phyloP scores from a whole-genome alignment of 2,888 invertebrate species.

The Crocallis elinguaria region DNA sequence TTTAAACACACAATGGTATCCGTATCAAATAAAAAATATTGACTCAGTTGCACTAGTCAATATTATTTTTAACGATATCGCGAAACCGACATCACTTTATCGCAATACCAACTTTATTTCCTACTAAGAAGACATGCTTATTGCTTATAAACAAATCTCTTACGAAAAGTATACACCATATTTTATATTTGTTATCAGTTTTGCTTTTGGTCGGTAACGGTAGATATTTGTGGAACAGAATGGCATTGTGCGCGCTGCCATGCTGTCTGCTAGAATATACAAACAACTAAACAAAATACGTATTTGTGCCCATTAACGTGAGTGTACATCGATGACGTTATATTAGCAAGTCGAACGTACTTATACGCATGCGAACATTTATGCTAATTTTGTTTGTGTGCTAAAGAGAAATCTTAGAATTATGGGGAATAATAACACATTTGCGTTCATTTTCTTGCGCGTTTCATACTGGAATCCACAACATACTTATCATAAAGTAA shows the following conservation, averaged over 20 bases:
- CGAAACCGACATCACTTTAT: neutral
- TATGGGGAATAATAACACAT: neutral
- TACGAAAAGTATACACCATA: slow-evolving; percentile 24
- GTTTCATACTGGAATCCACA: neutral
- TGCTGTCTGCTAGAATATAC: slow-evolving; percentile 41
- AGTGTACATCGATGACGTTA: slow-evolving; percentile 27
- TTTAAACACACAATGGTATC: slow-evolving; percentile 32
- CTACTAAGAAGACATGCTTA: neutral
- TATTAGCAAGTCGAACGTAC: slow-evolving; percentile 4
- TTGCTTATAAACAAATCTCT: slow-evolving; percentile 9
- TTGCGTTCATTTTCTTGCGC: slow-evolving; percentile 4
- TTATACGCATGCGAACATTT: slow-evolving; percentile 27
- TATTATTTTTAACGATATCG: slow-evolving; percentile 19
- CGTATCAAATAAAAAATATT: slow-evolving; percentile 38
- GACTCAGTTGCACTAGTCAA: slow-evolving; percentile 44
- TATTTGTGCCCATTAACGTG: slow-evolving; percentile 21
- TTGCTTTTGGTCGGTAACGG: slow-evolving; percentile 35
- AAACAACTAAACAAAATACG: slow-evolving; percentile 17
- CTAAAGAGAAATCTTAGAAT: slow-evolving; percentile 14
- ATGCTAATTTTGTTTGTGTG: slow-evolving; percentile 32
- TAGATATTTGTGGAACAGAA: slow-evolving; percentile 32
- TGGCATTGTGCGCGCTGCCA: slow-evolving; percentile 41
- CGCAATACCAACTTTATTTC: slow-evolving; percentile 22
- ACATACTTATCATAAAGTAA: neutral
- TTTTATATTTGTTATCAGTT: slow-evolving; percentile 47